Evolutionary conservation across 2,113 vertebrate genomes (phyloP), one percentile per base, ranked within the genome.

Genomic region (Cepphus grylle): DNA sequence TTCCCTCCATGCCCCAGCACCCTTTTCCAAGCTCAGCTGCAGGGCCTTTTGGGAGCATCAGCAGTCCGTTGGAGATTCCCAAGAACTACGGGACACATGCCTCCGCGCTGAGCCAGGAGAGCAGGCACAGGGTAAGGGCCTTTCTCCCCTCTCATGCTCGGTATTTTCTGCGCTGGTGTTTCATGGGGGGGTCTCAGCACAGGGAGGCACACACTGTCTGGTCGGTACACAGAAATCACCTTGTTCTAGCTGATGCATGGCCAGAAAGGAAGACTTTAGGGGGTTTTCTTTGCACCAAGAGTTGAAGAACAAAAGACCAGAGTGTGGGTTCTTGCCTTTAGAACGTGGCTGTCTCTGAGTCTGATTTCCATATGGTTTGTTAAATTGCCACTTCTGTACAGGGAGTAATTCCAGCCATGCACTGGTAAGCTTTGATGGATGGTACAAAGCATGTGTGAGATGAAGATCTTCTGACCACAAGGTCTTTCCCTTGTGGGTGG

Each of bases 41-140:
- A 26, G 88, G 17, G 19, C 3, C 1, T 19, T 69, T 80, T 0
- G 15, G 72, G 69, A 91, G 25, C 27, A 7, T 36, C 1, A 0
- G 34, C 58, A 65, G 34, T n/a, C 7, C 3, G 0, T 26, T 43
- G 76, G 93, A 94, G 76, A 61, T 15, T 5, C 42, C 71, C 0
- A 1, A 5, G 38, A 67, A 22, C 43, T 49, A 2, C 0, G 29
- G 72, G 45, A 40, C 2, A 0, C 15, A 5, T 0, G 0, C 19
- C 19, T 59, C 73, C 1, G 1, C 4, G 0, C 30, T 17, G 80
- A 43, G 67, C 66, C 79, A 45, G 62, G 82, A 86, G 43, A 80
- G 23, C 67, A 43, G 62, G 30, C 62, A 38, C 23, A 13, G 30
- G 88, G 95, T 97, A 91, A 94, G 91, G 21, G 4, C 29, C 42